Evolutionary conservation across 2,113 vertebrate species (phyloP), one percentile per base, ranked within the genome.

Genomic region (Rissa tridactyla): DNA sequence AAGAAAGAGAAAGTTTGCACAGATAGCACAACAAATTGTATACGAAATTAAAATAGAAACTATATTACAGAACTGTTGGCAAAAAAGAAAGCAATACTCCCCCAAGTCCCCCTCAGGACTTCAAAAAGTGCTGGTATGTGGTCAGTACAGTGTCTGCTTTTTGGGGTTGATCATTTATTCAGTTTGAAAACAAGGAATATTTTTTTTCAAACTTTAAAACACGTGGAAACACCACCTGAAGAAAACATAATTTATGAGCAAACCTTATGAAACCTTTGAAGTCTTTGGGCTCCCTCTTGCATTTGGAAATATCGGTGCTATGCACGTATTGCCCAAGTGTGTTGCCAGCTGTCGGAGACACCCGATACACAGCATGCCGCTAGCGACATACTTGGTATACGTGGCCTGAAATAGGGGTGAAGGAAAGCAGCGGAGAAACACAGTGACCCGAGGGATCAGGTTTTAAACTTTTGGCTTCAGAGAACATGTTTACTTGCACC

Each of bases 321-420:
- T 80, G 91, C 14, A 3, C 2, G 44, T 34, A 49, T 30, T 20
- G 54, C 84, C 42, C 64, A 20, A 80, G 84, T 1, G 75, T 22
- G 62, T 5, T 4, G 13, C 58, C 97, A 94, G 94, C 97, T 92
- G 95, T 77, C 51, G 0, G 66, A 46, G 94, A 94, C 81, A 96
- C 71, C 66, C 4, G 84, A 97, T 82, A 46, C 1, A 0, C 14
- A 12, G 46, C 89, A 10, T 32, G 78, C 73, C 11, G 10, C 3
- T 10, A 61, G 23, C 66, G 4, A 25, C 58, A 72, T 36, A n/a
- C 81, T 70, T 62, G 0, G 15, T 77, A n/a, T 71, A 8, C 1
- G 6, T 86, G 85, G 85, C 96, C 96, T 96, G 79, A 92, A 38
- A 92, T 8, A 85, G 71, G 46, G 87, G 82, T 92, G 93, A 96